Base-by-base conservation (phyloP, 1,140 invertebrate species). In the Zophobas atratus region DNA sequence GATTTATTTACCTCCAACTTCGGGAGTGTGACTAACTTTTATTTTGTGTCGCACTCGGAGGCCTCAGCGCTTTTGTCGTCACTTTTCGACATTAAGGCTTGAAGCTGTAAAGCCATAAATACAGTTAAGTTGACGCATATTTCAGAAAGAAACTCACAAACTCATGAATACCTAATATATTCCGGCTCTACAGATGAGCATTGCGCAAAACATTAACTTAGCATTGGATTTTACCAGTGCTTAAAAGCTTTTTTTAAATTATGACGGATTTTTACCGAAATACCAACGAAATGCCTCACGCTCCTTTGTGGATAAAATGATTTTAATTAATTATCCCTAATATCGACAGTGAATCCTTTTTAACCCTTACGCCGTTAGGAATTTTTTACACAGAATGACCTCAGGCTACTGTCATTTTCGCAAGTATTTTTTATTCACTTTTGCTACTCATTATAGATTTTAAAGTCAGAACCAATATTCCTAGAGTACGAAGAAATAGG, bases 91-190 rank as follows among this genome's bases (percentile, higher is more conserved):
- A 67, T 67, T 67, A 67, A 67, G 39, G 60, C 60, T 43, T 43
- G 60, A 67, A 43, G 60, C 56, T 51, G 70, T 51, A 51, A 72
- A 53, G 71, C 46, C 38, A 34, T 74, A 56, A 74, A 55, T 53
- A 56, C 39, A 39, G 33, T 49, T 56, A 74, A 55, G 51, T 55
- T 55, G 20, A 55, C 39, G 71, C 51, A 74, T 74, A 56, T 56
- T 74, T 74, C 38, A 36, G 39, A 56, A 70, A 72, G 33, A 55
- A 72, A 51, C 36, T 51, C 35, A 55, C 48, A 72, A 72, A 60
- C 57, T 67, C 36, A 76, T 67, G 57, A 76, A 76, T 67, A 70
- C 60, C 3, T 76, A 43, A 70, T 49, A 76, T 57, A 56, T 70
- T 48, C 48, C 8, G 33, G 57, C 57, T n/a, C 1, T 8, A 63